phyloP scores from a whole-genome alignment of 2,113 vertebrate species.

The Cebidichthys violaceus region DNA sequence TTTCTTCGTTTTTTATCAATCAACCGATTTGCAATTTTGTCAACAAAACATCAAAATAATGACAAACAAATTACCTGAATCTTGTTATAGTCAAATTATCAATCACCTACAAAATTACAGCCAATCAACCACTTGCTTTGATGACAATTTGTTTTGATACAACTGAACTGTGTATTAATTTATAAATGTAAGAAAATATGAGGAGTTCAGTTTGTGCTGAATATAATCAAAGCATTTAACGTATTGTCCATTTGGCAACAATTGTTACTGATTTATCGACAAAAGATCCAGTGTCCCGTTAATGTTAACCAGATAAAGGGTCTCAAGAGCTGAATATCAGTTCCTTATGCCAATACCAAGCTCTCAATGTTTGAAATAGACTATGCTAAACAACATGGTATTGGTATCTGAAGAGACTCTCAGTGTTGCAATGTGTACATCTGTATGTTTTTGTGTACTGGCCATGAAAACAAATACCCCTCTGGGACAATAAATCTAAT shows the following conservation, averaged over 20 bases:
- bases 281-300: neutral
- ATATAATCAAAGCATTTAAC: too few relatives aligned
- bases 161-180: neutral
- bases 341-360: neutral
- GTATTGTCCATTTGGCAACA: neutral
- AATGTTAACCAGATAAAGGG: neutral
- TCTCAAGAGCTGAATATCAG: neutral
- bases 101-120: neutral
- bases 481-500: neutral
- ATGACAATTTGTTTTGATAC: neutral
- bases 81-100: neutral
- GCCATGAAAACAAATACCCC: neutral
- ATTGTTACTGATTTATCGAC: neutral
- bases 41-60: too few relatives aligned
- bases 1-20: neutral
- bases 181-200: neutral
- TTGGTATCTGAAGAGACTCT: neutral
- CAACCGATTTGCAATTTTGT: neutral
- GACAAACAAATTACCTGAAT: neutral
- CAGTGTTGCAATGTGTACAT: neutral
- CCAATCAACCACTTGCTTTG: neutral
- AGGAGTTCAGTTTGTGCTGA: neutral
- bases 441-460: neutral
- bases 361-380: neutral
- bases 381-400: neutral